Percentiles rank a stretch among this genome's conserved stretches.
Evolutionary conservation across 2,797 vertebrate species (phyloP).

Genomic region (Gila robusta): DNA sequence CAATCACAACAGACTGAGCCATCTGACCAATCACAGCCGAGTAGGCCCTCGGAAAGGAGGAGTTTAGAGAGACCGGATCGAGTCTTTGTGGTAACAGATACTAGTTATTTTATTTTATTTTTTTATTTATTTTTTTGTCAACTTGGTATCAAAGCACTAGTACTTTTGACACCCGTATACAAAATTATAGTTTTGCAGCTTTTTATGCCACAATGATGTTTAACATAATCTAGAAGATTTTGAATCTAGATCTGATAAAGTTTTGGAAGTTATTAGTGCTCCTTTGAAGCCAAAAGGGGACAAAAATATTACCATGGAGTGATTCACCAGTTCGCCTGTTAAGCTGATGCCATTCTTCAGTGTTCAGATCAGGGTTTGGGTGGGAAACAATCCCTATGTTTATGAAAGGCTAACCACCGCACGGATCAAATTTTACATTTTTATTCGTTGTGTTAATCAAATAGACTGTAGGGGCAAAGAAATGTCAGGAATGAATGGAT

Average conservation of each 20-base stretch:
- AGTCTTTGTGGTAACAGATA: too few relatives aligned
- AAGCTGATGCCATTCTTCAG: background rate
- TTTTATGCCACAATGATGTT: background rate
- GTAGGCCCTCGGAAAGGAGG: too few relatives aligned
- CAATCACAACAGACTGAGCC: too few relatives aligned
- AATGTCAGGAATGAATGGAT: conserved; percentile 32
- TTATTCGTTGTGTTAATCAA: conserved; percentile 31
- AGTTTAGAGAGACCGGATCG: too few relatives aligned
- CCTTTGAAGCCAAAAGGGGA: background rate
- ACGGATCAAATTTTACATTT: background rate
- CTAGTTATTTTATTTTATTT: too few relatives aligned
- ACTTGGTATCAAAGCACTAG: too few relatives aligned
- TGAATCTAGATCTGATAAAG: background rate
- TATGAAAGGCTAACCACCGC: conserved; percentile 2
- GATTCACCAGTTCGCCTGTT: background rate
- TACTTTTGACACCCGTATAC: background rate
- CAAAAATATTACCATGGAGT: background rate
- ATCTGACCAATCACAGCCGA: too few relatives aligned
- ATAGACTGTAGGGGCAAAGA: conserved; percentile 22
- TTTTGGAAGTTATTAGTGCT: background rate
- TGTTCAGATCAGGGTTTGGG: conserved; percentile 8
- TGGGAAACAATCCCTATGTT: background rate
- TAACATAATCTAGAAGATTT: background rate
- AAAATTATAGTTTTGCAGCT: background rate
- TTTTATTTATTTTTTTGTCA: too few relatives aligned